Percentiles rank a stretch among this genome's conserved stretches.
phyloP scores from a whole-genome alignment of 2,888 invertebrate species.

The Macrophya alboannulata region DNA sequence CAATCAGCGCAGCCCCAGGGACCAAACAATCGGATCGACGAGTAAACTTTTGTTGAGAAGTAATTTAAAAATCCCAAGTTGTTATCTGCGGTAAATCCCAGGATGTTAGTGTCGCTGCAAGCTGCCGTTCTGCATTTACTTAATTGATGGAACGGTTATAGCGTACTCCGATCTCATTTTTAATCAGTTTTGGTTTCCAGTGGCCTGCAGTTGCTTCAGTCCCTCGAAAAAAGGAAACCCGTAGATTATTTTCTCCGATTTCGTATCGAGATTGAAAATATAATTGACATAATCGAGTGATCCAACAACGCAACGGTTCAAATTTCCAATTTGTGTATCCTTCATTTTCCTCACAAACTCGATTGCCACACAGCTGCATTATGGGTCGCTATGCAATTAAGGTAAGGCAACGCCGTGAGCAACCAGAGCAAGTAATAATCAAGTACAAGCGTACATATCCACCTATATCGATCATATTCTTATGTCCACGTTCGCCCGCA shows the following conservation, averaged over 20 bases:
- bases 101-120: slow-evolving; percentile 22
- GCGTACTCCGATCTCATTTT: not conserved
- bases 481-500: not conserved
- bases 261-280: no score
- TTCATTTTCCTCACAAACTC: no score
- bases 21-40: slow-evolving; percentile 32
- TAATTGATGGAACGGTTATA: slow-evolving; percentile 12
- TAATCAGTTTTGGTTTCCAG: not conserved
- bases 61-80: slow-evolving; percentile 41
- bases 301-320: no score
- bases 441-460: not conserved
- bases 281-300: no score
- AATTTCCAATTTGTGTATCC: not conserved
- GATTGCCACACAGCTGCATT: not conserved
- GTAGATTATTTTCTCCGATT: no score
- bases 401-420: not conserved
- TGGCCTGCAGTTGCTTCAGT: not conserved
- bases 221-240: not conserved
- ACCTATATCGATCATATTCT: not conserved
- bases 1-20: slow-evolving; percentile 24
- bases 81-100: slow-evolving; percentile 18
- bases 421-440: not conserved
- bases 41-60: slow-evolving; percentile 37
- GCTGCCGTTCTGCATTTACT: slow-evolving; percentile 13
- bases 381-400: not conserved